Percentiles rank a stretch among this genome's conserved stretches.
Conservation (phyloP, 1,140 invertebrate genomes). For the Meloidogyne hapla region DNA sequence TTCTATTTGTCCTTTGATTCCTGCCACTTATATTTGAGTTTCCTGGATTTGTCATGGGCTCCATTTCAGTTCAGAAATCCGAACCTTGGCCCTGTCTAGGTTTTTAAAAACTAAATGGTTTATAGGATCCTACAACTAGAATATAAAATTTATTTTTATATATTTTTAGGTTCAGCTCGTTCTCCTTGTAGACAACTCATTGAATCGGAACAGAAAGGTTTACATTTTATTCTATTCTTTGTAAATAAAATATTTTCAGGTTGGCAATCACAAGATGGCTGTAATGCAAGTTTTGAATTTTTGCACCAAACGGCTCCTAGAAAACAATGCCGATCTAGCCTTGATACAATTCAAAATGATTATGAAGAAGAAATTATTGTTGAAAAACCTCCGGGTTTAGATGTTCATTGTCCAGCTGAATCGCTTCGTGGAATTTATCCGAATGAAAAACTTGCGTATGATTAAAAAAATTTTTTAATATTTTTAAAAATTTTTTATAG, state of each 20-base stretch:
- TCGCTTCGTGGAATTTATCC: slow-evolving; percentile 45
- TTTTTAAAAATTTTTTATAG: slow-evolving; percentile 1
- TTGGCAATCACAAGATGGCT: slow-evolving; percentile 44
- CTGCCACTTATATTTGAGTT: too few relatives aligned
- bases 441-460: slow-evolving; percentile 40
- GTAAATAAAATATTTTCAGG: background rate
- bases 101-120: too few relatives aligned
- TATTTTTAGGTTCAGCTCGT: slow-evolving; percentile 11
- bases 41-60: too few relatives aligned
- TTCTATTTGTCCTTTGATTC: too few relatives aligned
- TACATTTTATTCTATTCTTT: background rate
- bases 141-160: background rate
- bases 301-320: background rate
- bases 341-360: slow-evolving; percentile 21
- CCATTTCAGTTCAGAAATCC: too few relatives aligned
- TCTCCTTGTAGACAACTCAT: slow-evolving; percentile 27
- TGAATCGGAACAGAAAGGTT: slow-evolving; percentile 16
- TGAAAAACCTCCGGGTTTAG: slow-evolving; percentile 52
- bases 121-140: too few relatives aligned
- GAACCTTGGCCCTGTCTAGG: too few relatives aligned
- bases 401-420: slow-evolving; percentile 48
- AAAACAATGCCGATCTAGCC: slow-evolving; percentile 12
- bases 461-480: background rate
- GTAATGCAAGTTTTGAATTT: background rate
- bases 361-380: slow-evolving; percentile 48